Conservation (phyloP, 1,140 invertebrate species). For the Monochamus saltuarius region DNA sequence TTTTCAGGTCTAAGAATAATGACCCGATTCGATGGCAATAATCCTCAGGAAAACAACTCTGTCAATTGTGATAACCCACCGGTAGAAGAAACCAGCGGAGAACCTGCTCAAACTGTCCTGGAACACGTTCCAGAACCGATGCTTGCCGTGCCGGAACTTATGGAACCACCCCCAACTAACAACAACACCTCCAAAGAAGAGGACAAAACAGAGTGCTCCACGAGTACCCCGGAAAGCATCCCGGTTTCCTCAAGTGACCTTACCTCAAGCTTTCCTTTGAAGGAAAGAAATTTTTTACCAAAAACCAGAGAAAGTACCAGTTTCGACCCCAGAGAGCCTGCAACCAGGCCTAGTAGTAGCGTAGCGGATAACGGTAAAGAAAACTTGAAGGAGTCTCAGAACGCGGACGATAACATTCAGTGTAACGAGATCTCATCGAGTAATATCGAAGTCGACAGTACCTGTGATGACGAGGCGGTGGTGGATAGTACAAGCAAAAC, state of each 20-base stretch:
- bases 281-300: conserved; percentile 37
- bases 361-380: conserved; percentile 28
- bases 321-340: conserved; percentile 38
- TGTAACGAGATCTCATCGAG: conserved; percentile 63
- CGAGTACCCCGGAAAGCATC: conserved; percentile 7
- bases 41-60: conserved; percentile 5
- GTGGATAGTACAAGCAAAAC: conserved; percentile 7
- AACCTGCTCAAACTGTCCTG: conserved; percentile 1
- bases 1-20: conserved; percentile 40
- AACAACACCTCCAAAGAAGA: conserved; percentile 8
- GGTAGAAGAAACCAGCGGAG: background rate
- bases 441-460: conserved; percentile 38
- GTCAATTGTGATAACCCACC: conserved; percentile 10
- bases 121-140: conserved; percentile 14
- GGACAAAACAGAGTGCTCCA: background rate
- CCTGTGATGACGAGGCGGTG: conserved; percentile 22
- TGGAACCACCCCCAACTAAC: background rate
- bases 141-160: background rate
- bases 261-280: conserved; percentile 34
- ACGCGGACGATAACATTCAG: conserved; percentile 55
- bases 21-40: conserved; percentile 34
- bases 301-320: conserved; percentile 41
- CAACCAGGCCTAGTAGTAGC: conserved; percentile 2
- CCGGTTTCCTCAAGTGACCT: conserved; percentile 33
- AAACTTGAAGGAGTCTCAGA: conserved; percentile 15